Evolutionary conservation across 2,888 invertebrate genomes (phyloP).

Genomic region (Rhamnusium bicolor): DNA sequence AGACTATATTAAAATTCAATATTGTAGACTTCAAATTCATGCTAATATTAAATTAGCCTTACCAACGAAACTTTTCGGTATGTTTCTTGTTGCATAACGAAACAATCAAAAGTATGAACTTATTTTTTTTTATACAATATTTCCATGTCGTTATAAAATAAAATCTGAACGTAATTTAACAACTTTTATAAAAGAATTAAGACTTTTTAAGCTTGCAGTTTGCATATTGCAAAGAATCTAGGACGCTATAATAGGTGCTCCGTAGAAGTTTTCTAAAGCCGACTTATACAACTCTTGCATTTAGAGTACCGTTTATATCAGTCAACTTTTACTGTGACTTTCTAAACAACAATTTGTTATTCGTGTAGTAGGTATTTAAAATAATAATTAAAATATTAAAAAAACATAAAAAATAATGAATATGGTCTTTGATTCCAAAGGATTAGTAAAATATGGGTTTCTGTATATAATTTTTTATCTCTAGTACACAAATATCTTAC

Average conservation of each 20-base stretch:
- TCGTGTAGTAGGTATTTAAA: too few relatives aligned
- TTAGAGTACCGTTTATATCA: background rate
- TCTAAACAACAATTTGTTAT: background rate
- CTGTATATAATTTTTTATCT: too few relatives aligned
- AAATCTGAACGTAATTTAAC: background rate
- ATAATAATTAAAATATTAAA: too few relatives aligned
- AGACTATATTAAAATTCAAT: background rate
- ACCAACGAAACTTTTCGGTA: background rate
- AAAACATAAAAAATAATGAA: too few relatives aligned
- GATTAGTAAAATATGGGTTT: too few relatives aligned
- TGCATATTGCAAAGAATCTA: background rate
- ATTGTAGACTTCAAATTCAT: background rate
- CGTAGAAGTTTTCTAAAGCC: background rate
- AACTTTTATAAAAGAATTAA: background rate
- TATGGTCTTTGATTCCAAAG: too few relatives aligned
- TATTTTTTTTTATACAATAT: background rate
- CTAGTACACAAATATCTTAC: too few relatives aligned
- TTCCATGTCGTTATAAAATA: background rate
- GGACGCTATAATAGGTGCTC: background rate
- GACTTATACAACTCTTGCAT: background rate
- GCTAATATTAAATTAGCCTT: background rate
- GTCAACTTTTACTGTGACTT: background rate
- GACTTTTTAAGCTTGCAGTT: background rate
- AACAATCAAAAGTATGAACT: background rate
- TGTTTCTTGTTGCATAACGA: background rate